phyloP scores from a whole-genome alignment of 2,888 invertebrate species.

The Margaritifera margaritifera region DNA sequence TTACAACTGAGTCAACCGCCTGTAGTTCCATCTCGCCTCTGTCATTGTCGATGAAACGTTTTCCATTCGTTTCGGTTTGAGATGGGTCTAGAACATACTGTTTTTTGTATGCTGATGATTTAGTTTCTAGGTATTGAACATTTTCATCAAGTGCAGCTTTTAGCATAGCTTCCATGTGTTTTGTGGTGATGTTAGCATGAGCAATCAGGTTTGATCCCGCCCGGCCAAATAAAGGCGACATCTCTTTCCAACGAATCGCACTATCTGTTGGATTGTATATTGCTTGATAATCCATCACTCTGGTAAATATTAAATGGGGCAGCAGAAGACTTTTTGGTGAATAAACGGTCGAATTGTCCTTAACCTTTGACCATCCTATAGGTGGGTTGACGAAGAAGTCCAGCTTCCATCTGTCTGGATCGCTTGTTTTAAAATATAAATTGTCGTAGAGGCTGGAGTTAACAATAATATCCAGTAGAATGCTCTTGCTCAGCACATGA shows the following conservation, averaged over 20 bases:
- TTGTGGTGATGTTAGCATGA: slow-evolving; percentile 15
- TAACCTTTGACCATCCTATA: slow-evolving; percentile 22
- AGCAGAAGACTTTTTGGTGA: slow-evolving; percentile 18
- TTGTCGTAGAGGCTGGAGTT: slow-evolving; percentile 12
- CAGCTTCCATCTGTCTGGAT: slow-evolving; percentile 16
- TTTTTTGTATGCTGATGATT: slow-evolving; percentile 14
- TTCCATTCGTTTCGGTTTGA: slow-evolving; percentile 13
- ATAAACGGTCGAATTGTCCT: slow-evolving; percentile 7
- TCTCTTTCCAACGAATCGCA: slow-evolving; percentile 18
- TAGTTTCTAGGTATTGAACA: slow-evolving; percentile 34
- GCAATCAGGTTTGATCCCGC: slow-evolving; percentile 22
- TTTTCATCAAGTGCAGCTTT: slow-evolving; percentile 28
- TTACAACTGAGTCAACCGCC: slow-evolving; percentile 7
- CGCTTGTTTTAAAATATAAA: slow-evolving; percentile 18
- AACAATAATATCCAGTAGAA: slow-evolving; percentile 23
- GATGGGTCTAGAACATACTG: slow-evolving; percentile 21
- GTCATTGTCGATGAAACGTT: slow-evolving; percentile 22
- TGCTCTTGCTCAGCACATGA: slow-evolving; percentile 25
- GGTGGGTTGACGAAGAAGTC: slow-evolving; percentile 30
- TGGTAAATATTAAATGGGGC: slow-evolving; percentile 18
- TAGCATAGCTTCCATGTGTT: slow-evolving; percentile 25
- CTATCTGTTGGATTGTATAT: slow-evolving; percentile 22
- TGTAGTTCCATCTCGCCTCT: slow-evolving; percentile 20
- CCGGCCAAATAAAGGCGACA: slow-evolving; percentile 20
- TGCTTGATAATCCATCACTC: slow-evolving; percentile 17